A percentile compares a stretch with the other conserved stretches of the same genome.
Evolutionary conservation across 1,140 invertebrate species (phyloP).

Genomic region (Phthorimaea operculella): DNA sequence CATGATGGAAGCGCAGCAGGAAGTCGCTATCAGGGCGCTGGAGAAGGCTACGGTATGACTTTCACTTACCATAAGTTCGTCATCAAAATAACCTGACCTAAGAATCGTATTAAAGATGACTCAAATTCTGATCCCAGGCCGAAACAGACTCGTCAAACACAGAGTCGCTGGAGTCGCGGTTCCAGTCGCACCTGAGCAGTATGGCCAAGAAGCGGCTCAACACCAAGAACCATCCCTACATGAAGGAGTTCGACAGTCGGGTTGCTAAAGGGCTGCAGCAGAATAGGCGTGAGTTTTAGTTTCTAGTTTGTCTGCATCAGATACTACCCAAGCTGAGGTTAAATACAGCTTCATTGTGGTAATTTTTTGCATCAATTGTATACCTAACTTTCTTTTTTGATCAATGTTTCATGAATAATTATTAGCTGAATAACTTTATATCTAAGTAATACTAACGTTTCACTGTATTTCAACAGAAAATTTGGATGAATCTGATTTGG

Average conservation of each 20-base stretch:
- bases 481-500: conserved; percentile 43
- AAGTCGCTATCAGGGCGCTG: conserved; percentile 37
- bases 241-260: conserved; percentile 30
- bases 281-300: conserved; percentile 24
- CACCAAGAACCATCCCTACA: conserved; percentile 34
- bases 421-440: no score
- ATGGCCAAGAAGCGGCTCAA: conserved; percentile 23
- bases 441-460: no score
- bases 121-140: background rate
- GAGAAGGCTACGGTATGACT: conserved; percentile 32
- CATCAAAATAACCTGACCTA: no score
- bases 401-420: no score
- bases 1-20: conserved; percentile 34
- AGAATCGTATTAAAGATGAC: no score
- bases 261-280: conserved; percentile 21
- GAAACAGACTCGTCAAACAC: conserved; percentile 35
- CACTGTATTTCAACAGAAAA: conserved; percentile 41
- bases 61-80: background rate
- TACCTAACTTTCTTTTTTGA: no score
- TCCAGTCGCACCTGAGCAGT: conserved; percentile 23
- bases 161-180: conserved; percentile 30
- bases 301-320: no score
- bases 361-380: no score
- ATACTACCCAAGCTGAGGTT: no score
- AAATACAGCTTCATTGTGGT: no score